phyloP scores from a whole-genome alignment of 35 echinoderm and acorn worm genomes.

The Acanthaster planci region DNA sequence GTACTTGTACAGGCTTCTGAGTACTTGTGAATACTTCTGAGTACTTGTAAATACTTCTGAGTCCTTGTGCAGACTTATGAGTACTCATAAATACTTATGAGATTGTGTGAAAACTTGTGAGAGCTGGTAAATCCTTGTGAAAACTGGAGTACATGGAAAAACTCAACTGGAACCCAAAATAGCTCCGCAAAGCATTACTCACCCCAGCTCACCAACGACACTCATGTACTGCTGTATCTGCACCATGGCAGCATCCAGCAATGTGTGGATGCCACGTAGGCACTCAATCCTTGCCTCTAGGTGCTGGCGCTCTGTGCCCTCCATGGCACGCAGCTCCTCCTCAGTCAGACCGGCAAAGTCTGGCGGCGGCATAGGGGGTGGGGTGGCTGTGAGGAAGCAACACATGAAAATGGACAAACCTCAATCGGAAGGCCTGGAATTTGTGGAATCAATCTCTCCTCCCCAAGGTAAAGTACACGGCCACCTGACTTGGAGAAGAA shows the following conservation, averaged over 20 bases:
- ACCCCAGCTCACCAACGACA: constrained; percentile 70
- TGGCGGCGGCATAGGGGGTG: constrained; percentile 90
- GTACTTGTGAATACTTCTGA: no score
- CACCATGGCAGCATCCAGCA: constrained; percentile 93
- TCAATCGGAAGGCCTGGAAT: neutral
- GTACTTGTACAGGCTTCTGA: no score
- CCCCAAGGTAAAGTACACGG: neutral
- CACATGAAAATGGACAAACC: neutral
- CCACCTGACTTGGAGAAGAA: neutral
- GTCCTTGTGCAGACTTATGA: no score
- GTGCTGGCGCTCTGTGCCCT: constrained; percentile 86
- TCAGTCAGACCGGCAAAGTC: constrained; percentile 92
- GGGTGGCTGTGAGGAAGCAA: constrained; percentile 57
- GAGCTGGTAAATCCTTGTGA: no score
- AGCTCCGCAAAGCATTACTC: no score
- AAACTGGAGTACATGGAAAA: no score
- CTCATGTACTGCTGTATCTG: constrained; percentile 96
- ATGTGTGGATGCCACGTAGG: constrained; percentile 81
- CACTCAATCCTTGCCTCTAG: constrained; percentile 94
- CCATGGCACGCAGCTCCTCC: constrained; percentile 81
- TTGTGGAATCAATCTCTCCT: neutral
- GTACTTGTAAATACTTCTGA: no score
- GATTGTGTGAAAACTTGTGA: no score
- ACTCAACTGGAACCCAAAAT: no score
- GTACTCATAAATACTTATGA: no score